Evolutionary conservation across 2,888 invertebrate genomes (phyloP).

Genomic region (Lagria hirta): DNA sequence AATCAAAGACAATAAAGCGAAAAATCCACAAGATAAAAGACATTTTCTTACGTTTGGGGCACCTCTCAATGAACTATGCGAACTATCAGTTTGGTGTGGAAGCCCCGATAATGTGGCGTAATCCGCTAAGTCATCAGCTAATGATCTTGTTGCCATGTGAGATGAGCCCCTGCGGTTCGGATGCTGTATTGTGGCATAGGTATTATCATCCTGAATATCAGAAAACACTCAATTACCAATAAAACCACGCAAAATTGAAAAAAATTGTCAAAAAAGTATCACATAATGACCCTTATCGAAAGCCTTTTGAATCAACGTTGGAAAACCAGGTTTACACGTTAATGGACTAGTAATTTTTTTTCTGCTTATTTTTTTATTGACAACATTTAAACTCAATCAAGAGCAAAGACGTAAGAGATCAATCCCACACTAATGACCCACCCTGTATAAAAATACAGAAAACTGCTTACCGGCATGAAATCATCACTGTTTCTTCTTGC

Average conservation of each 20-base stretch:
- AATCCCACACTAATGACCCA: too few relatives aligned
- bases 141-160: constrained; percentile 52
- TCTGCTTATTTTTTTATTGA: too few relatives aligned
- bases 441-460: too few relatives aligned
- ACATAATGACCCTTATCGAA: too few relatives aligned
- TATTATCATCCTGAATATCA: constrained; percentile 69
- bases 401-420: too few relatives aligned
- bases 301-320: too few relatives aligned
- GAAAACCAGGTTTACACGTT: too few relatives aligned
- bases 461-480: constrained; percentile 14
- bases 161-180: constrained; percentile 57
- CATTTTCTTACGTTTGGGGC: constrained; percentile 59
- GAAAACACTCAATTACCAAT: too few relatives aligned
- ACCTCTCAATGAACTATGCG: constrained; percentile 58
- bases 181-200: constrained; percentile 79
- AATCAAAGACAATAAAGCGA: constrained; percentile 23
- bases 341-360: too few relatives aligned
- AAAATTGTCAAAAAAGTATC: background rate
- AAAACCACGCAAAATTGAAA: constrained; percentile 1
- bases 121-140: constrained; percentile 61
- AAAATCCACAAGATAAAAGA: too few relatives aligned
- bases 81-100: constrained; percentile 51
- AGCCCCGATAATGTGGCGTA: constrained; percentile 65
- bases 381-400: too few relatives aligned
- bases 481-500: constrained; percentile 54